These are phyloP conservation scores for Coelogynopora nodosa DNA, from an alignment of 2,888 invertebrate genomes.

Conservation along the genomic window DNA sequence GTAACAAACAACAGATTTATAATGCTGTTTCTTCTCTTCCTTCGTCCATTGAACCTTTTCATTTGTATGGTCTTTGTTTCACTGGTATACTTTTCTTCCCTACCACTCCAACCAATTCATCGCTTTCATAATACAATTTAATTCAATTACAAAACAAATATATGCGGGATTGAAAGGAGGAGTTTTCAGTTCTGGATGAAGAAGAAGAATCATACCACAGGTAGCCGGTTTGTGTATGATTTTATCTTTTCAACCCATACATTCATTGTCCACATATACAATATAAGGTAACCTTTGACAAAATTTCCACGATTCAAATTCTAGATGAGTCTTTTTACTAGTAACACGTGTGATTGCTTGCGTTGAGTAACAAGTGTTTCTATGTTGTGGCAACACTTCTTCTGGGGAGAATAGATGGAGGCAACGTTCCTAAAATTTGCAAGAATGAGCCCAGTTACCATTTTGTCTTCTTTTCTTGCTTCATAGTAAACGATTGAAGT, in stretches of 20 bases:
- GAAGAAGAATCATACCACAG: not conserved
- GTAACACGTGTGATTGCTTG: not conserved
- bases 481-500: not conserved
- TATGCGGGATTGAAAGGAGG: not conserved
- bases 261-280: not conserved
- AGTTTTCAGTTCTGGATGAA: not conserved
- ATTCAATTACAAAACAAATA: not conserved
- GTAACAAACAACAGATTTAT: too few species aligned
- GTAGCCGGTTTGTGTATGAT: not conserved
- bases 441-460: not conserved
- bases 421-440: conserved; percentile 39
- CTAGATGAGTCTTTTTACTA: not conserved
- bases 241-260: not conserved
- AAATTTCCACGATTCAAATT: not conserved
- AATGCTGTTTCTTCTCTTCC: too few species aligned
- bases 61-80: not conserved
- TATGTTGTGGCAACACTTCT: not conserved
- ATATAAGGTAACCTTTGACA: not conserved
- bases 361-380: not conserved
- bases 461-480: not conserved
- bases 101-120: not conserved
- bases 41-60: too few species aligned
- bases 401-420: not conserved
- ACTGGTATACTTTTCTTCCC: not conserved
- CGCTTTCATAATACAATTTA: not conserved